Percentiles rank a stretch among this genome's conserved stretches.
phyloP scores from a whole-genome alignment of 2,113 vertebrate genomes.

The Chelonoidis abingdonii region DNA sequence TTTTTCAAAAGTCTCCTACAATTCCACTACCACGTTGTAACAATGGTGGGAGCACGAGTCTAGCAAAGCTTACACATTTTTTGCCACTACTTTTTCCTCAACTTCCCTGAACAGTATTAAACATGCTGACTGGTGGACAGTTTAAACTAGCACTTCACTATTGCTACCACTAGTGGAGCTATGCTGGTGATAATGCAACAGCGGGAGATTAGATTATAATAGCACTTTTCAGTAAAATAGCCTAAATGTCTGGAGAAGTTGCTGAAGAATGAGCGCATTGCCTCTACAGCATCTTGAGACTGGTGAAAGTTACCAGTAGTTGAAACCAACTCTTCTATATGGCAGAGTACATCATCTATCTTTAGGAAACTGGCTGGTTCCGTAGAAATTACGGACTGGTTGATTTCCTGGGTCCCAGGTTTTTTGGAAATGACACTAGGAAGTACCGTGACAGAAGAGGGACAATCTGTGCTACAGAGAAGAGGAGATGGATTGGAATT shows the following conservation, averaged over 20 bases:
- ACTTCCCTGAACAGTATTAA: not conserved
- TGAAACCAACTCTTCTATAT: fast-evolving
- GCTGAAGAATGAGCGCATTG: not conserved
- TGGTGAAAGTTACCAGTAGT: not conserved
- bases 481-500: no score
- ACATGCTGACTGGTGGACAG: not conserved
- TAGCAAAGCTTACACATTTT: not conserved
- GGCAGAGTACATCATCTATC: no score
- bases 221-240: not conserved
- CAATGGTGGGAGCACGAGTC: not conserved
- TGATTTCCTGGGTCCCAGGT: not conserved
- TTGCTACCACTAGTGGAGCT: not conserved
- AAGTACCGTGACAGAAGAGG: no score
- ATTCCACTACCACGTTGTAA: not conserved
- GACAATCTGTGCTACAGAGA: no score
- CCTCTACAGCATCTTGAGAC: not conserved
- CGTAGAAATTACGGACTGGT: not conserved
- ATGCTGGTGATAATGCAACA: not conserved
- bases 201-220: not conserved
- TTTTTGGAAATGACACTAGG: no score
- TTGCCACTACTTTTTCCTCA: not conserved
- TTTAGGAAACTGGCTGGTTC: no score
- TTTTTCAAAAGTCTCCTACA: not conserved
- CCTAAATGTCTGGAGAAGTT: not conserved
- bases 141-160: not conserved